Conservation (phyloP, 2,888 invertebrate species). For the Melitaea athalia region DNA sequence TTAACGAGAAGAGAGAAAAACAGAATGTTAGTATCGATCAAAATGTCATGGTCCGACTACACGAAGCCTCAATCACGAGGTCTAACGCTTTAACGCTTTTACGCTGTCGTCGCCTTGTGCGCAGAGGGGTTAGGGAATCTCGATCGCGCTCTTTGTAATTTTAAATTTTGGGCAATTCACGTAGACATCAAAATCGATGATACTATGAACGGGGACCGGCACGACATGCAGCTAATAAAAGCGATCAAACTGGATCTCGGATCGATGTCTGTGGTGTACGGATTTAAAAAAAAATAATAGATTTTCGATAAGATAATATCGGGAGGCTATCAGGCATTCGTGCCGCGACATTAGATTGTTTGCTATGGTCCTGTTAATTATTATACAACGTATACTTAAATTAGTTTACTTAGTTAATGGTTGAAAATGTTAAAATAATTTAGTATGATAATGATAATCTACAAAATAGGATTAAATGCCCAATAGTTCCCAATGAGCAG, state of each 20-base stretch:
- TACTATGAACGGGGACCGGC: constrained; percentile 53
- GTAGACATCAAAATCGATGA: constrained; percentile 39
- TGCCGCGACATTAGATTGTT: constrained; percentile 70
- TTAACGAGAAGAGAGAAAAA: constrained; percentile 88
- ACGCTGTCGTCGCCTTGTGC: constrained; percentile 48
- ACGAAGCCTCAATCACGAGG: constrained; percentile 70
- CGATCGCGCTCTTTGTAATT: constrained; percentile 11
- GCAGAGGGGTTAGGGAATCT: constrained; percentile 12
- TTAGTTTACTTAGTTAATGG: constrained; percentile 82
- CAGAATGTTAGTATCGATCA: constrained; percentile 86
- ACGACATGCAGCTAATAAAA: constrained; percentile 71
- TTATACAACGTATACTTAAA: constrained; percentile 69
- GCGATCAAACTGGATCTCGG: constrained; percentile 73
- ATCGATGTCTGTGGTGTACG: constrained; percentile 73
- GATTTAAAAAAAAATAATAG: constrained; percentile 64
- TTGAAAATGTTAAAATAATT: constrained; percentile 81
- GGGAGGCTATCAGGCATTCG: constrained; percentile 82
- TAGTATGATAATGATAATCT: constrained; percentile 82
- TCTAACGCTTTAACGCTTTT: constrained; percentile 57
- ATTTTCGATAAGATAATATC: constrained; percentile 59
- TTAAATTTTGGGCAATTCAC: constrained; percentile 24
- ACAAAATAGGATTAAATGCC: constrained; percentile 83
- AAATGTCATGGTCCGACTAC: constrained; percentile 79
- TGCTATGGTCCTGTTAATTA: constrained; percentile 75
- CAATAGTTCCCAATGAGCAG: constrained; percentile 80